Evolutionary conservation across 2,797 vertebrate genomes (phyloP).

Genomic region (Amblyopsis hoosieri): DNA sequence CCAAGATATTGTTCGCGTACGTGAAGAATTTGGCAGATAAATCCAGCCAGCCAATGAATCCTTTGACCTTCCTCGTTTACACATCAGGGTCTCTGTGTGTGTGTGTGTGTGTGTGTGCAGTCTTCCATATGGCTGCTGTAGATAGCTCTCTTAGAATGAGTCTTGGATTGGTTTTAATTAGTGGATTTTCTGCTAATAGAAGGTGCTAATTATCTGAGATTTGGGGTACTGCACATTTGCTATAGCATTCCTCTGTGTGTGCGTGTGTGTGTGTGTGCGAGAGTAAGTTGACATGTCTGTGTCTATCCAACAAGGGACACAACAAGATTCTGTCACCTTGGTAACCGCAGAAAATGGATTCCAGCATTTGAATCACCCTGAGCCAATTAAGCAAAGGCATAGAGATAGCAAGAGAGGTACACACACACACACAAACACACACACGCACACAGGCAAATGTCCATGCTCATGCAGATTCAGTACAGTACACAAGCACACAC

Average conservation of each 20-base stretch:
- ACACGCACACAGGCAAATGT: slow-evolving; percentile 19
- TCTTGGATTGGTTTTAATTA: slow-evolving; percentile 70
- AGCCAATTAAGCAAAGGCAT: slow-evolving; percentile 74
- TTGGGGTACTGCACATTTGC: slow-evolving; percentile 54
- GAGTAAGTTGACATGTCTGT: slow-evolving; percentile 52
- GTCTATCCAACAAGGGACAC: slow-evolving; percentile 55
- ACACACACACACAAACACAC: slow-evolving; percentile 42
- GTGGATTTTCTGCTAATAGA: slow-evolving; percentile 76
- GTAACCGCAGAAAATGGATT: slow-evolving; percentile 75
- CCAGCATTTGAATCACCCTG: slow-evolving; percentile 68
- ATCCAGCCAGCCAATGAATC: slow-evolving; percentile 44
- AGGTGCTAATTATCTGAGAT: slow-evolving; percentile 75
- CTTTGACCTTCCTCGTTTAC: slow-evolving; percentile 46
- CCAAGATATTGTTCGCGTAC: slow-evolving; percentile 39
- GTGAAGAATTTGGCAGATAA: slow-evolving; percentile 40
- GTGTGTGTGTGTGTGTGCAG: slow-evolving; percentile 17
- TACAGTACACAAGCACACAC: slow-evolving; percentile 15
- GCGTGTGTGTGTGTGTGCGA: slow-evolving; percentile 2
- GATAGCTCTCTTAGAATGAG: slow-evolving; percentile 73
- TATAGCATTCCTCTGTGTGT: slow-evolving; percentile 15
- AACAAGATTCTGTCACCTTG: slow-evolving; percentile 73
- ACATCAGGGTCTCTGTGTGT: slow-evolving; percentile 3
- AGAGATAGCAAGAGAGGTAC: slow-evolving; percentile 57
- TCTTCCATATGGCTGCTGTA: slow-evolving; percentile 69
- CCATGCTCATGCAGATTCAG: slow-evolving; percentile 19